Base-by-base conservation (phyloP, 1,140 invertebrate genomes). In the Drosophila kikkawai region DNA sequence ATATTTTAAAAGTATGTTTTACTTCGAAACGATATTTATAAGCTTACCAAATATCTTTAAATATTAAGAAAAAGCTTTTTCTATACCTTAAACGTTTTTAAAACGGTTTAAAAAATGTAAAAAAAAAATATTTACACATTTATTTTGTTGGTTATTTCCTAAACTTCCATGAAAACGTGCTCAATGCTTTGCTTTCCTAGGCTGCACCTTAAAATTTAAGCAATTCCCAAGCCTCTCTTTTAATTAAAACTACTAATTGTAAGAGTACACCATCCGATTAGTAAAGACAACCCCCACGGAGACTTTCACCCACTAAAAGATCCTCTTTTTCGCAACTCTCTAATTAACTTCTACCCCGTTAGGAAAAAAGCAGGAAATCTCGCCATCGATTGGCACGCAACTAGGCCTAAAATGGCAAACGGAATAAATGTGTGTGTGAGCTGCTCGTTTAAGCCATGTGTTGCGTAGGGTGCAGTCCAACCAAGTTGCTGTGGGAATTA, bases 381-480 rank as follows among this genome's bases (percentile, higher is more conserved):
- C 19, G 60, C 26, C 74, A 77, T 67, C 47, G 47, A 29, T 48
- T 68, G 51, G 50, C 73, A 77, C 75, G 75, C 74, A 77, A 77
- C 53, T 68, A 42, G 19, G 19, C 45, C 61, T 36, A 58, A 76
- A 45, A 76, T 44, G 51, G 74, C 45, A 39, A 57, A 39, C 34
- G 51, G 3, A 67, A 71, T 60, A 71, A 61, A 59, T 42, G 63
- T 68, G 65, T 68, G 65, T 39, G 41, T 26, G n/a, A 17, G 47
- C 37, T 15, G 19, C 37, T 26, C 32, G 17, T n/a, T 53, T 34
- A 37, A 7, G 29, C 67, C 53, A 50, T 73, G 44, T 53, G 22
- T 37, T 73, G 69, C 69, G 69, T 73, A 73, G 67, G 69, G 66
- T 69, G 66, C 67, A 57, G 64, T 55, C 19, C 67, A 66, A 76